A percentile compares a stretch with the other conserved stretches of the same genome.
Conservation (phyloP, 2,797 vertebrate species). For the Sternarchorhynchus goeldii region DNA sequence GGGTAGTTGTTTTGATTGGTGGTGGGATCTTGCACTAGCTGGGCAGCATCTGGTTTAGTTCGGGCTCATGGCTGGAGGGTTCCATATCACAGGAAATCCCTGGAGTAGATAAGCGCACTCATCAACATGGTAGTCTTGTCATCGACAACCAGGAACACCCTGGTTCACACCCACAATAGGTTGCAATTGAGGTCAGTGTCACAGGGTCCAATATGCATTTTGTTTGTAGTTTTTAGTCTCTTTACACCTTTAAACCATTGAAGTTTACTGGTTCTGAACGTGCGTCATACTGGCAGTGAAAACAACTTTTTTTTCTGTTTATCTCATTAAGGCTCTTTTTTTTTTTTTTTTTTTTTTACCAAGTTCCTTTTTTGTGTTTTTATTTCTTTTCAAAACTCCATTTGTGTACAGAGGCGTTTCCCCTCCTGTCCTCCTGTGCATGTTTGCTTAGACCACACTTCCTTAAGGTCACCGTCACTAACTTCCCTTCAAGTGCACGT, state of each 20-base stretch:
- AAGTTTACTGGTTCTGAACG: neutral
- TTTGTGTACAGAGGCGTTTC: slow-evolving; percentile 19
- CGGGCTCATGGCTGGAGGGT: slow-evolving; percentile 28
- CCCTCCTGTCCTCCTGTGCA: neutral
- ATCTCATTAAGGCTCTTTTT: too few relatives aligned
- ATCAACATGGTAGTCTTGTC: slow-evolving; percentile 30
- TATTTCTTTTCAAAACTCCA: too few relatives aligned
- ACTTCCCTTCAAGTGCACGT: slow-evolving; percentile 7
- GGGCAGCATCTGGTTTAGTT: slow-evolving; percentile 32
- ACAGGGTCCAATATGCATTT: too few relatives aligned
- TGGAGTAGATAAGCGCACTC: slow-evolving; percentile 42
- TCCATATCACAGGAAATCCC: slow-evolving; percentile 44
- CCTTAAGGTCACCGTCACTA: slow-evolving; percentile 31
- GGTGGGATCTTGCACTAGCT: slow-evolving; percentile 27
- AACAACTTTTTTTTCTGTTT: too few relatives aligned
- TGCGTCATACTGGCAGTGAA: too few relatives aligned
- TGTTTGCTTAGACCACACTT: slow-evolving; percentile 42
- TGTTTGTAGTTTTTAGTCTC: neutral
- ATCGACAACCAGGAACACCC: slow-evolving; percentile 31
- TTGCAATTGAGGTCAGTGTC: neutral
- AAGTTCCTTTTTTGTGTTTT: too few relatives aligned
- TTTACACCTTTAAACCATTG: too few relatives aligned
- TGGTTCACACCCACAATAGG: slow-evolving; percentile 16
- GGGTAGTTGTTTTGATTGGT: slow-evolving; percentile 32
- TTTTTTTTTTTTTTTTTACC: too few relatives aligned